These are phyloP conservation scores for Neogobius melanostomus DNA, from an alignment of 2,113 vertebrate genomes.

Conservation along the genomic window DNA sequence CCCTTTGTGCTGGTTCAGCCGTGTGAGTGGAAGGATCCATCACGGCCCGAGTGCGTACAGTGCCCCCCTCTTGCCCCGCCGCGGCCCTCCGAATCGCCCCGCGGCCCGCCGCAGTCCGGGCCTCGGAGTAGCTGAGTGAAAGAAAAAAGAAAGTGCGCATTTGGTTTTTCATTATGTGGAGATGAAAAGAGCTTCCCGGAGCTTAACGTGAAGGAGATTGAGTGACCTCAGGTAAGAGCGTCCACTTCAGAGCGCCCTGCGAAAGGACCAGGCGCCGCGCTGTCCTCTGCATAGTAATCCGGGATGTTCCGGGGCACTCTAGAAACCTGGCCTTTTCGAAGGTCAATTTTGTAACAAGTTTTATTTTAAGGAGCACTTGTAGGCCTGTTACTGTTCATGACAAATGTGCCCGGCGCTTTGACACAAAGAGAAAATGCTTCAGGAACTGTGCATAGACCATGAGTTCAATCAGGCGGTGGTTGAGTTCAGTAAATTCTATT, in stretches of 20 bases:
- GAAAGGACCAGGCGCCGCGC: not conserved
- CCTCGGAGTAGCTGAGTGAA: not conserved
- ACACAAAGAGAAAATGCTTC: too few relatives aligned
- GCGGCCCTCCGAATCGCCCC: not conserved
- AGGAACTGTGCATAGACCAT: too few relatives aligned
- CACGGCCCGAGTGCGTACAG: not conserved
- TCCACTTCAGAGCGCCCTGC: not conserved
- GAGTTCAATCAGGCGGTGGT: too few relatives aligned
- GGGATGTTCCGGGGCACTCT: not conserved
- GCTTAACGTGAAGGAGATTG: not conserved
- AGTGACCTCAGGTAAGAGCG: not conserved
- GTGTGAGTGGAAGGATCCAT: not conserved
- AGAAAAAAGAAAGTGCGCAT: not conserved
- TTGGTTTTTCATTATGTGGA: not conserved
- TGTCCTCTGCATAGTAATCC: too few relatives aligned
- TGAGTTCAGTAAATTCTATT: too few relatives aligned
- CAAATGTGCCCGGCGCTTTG: too few relatives aligned
- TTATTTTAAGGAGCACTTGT: too few relatives aligned
- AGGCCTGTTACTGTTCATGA: too few relatives aligned
- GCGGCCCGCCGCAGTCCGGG: not conserved
- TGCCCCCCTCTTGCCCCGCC: not conserved
- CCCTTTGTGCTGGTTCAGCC: not conserved
- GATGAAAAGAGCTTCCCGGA: conserved; percentile 3
- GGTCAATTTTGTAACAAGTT: not conserved
- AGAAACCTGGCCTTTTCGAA: not conserved